Evolutionary conservation across 2,113 vertebrate genomes (phyloP), one percentile per base, ranked within the genome.

Genomic region (Labrus mixtus): DNA sequence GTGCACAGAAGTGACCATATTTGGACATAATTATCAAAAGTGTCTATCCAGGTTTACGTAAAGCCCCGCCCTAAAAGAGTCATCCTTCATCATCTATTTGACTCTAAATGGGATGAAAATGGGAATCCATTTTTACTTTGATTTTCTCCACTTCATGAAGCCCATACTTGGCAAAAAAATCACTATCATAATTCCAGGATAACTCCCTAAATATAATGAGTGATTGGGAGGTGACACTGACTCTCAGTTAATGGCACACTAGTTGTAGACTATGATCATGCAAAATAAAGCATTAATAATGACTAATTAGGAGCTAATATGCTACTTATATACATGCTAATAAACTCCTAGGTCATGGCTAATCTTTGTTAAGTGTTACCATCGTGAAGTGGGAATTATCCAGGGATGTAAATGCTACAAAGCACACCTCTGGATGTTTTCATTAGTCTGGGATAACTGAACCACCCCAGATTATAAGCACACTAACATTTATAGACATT

Each of bases 381-480:
- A 51, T 51, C 19, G 11, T 51, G n/a, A 58, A 11, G 10, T 54
- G 39, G 3, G 58, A 19, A 37, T 29, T 20, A 59, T 25, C 11
- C n/a, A n/a, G 19, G 15, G 53, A 72, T 25, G 45, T 36, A 65
- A 62, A 85, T 62, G 75, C 76, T 80, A 67, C 68, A 58, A 50
- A 41, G 33, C n/a, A 60, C 50, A 51, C 41, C 22, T 36, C 41
- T 48, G 23, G 13, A 51, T 17, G 23, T 53, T 23, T n/a, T n/a
- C n/a, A n/a, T n/a, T 33, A 33, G 11, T 55, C n/a, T 55, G 12
- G 43, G 57, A 73, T 76, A 78, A 78, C 63, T 85, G 67, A 83
- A 82, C 12, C 57, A 60, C 78, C 68, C 77, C 65, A 71, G 36
- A 1, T 33, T 77, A 46, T 75, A 10, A 50, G 33, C 23, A 36